Evolutionary conservation across 2,113 vertebrate genomes (phyloP).

Genomic region (Corythoichthys intestinalis): DNA sequence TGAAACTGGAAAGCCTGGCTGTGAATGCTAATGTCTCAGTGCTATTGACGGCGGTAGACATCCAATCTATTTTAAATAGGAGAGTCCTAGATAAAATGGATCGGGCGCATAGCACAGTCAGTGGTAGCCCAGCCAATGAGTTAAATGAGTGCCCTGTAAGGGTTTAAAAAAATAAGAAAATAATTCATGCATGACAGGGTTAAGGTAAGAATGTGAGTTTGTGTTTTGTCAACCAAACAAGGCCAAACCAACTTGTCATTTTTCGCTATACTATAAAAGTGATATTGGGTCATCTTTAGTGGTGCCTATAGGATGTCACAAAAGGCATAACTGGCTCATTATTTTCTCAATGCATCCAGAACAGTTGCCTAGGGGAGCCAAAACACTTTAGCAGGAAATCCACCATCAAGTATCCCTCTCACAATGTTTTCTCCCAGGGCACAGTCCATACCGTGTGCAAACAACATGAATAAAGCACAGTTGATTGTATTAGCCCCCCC

Average conservation of each 20-base stretch:
- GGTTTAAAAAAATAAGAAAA: no score
- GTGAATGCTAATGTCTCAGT: no score
- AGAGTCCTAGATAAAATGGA: no score
- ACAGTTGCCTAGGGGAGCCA: background rate
- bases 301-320: background rate
- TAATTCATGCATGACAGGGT: background rate
- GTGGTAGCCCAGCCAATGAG: no score
- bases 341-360: background rate
- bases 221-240: background rate
- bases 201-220: background rate
- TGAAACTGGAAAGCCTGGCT: no score
- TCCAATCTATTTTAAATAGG: no score
- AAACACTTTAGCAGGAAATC: constrained; percentile 23
- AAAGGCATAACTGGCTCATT: background rate
- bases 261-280: background rate
- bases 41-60: no score
- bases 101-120: no score
- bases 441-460: constrained; percentile 44
- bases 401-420: constrained; percentile 39
- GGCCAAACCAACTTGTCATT: background rate
- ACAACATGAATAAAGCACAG: constrained; percentile 55
- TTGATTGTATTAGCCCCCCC: constrained; percentile 52
- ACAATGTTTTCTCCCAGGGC: constrained; percentile 29
- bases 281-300: background rate
- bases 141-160: no score